These are phyloP conservation scores for Pherbina coryleti DNA, from an alignment of 2,888 invertebrate genomes.

Conservation along the genomic window DNA sequence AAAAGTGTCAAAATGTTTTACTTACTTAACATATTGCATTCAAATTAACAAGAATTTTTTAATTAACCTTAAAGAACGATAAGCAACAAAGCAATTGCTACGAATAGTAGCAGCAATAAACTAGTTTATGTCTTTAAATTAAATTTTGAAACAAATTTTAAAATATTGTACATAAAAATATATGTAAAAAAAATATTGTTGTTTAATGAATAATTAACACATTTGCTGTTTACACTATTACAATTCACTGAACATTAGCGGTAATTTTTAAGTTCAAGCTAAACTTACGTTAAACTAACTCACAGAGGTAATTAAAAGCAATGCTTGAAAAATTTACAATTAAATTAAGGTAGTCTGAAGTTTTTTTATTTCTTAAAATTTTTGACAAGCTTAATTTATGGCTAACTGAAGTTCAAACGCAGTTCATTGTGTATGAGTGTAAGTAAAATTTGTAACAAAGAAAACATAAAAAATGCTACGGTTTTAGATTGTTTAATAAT, in stretches of 20 bases:
- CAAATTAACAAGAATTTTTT: no score
- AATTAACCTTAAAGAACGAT: no score
- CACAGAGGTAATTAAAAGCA: background rate
- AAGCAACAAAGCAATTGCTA: no score
- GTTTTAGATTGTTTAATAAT: background rate
- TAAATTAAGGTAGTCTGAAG: background rate
- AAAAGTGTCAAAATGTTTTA: no score
- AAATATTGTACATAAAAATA: background rate
- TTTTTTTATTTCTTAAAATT: background rate
- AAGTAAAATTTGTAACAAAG: background rate
- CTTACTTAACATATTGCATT: no score
- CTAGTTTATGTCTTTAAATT: no score
- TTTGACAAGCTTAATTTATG: background rate
- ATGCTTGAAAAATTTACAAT: background rate
- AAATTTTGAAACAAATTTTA: background rate
- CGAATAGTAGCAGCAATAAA: no score
- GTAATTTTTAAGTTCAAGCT: slow-evolving; percentile 26
- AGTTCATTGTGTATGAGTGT: background rate
- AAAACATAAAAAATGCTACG: background rate
- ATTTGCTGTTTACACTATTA: background rate
- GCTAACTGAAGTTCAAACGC: background rate
- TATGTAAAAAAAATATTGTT: background rate
- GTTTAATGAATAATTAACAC: background rate
- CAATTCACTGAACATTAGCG: background rate
- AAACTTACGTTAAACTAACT: slow-evolving; percentile 3